Evolutionary conservation across 2,113 vertebrate species (phyloP).

Genomic region (Barbus barbus): DNA sequence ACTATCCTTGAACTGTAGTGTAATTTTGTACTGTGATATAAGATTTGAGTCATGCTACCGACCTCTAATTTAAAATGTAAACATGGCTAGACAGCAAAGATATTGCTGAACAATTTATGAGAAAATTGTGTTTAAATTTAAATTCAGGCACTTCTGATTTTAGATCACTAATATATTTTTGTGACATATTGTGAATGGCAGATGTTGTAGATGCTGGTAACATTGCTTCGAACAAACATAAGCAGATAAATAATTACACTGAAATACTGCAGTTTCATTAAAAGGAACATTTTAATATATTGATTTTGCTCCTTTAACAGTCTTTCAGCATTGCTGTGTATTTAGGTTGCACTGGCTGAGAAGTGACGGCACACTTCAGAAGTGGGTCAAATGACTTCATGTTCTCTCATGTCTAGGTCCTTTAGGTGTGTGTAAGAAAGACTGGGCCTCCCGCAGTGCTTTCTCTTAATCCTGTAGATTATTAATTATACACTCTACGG

Average conservation of each 20-base stretch:
- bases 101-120: no score
- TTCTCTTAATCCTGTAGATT: constrained; percentile 49
- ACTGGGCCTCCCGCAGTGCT: constrained; percentile 12
- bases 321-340: neutral
- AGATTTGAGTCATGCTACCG: no score
- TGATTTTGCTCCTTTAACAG: neutral
- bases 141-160: neutral
- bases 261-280: neutral
- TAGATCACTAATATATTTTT: neutral
- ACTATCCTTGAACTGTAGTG: no score
- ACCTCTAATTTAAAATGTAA: no score
- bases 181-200: neutral
- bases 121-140: neutral
- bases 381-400: constrained; percentile 29
- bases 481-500: constrained; percentile 38
- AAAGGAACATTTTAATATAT: neutral
- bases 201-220: neutral
- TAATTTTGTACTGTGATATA: no score
- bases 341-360: neutral
- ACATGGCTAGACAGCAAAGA: no score
- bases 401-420: constrained; percentile 1
- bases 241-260: neutral
- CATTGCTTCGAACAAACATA: neutral
- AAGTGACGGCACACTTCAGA: neutral
- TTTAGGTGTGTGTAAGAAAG: constrained; percentile 5